A percentile compares a stretch with the other conserved stretches of the same genome.
phyloP scores from a whole-genome alignment of 2,113 vertebrate species.

The Scartelaos histophorus region DNA sequence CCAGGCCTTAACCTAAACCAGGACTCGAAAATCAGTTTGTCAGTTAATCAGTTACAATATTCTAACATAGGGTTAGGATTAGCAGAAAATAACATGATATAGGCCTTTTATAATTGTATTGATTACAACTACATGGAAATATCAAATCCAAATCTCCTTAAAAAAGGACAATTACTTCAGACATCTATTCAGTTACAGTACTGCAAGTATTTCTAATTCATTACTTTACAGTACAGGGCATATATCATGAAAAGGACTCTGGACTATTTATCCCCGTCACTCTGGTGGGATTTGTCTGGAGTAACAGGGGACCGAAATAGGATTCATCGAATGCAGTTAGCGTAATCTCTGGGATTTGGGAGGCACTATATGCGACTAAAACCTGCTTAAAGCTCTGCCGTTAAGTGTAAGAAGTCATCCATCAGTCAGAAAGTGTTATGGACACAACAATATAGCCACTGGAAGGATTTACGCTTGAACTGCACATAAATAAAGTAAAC shows the following conservation, averaged over 20 bases:
- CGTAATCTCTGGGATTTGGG: not conserved
- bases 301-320: conserved; percentile 28
- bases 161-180: too few species aligned
- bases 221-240: not conserved
- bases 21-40: too few species aligned
- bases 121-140: too few species aligned
- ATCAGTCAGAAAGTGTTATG: not conserved
- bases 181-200: too few species aligned
- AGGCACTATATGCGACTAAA: not conserved
- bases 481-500: not conserved
- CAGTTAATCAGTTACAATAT: too few species aligned
- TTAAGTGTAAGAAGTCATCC: conserved; percentile 5
- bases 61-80: too few species aligned
- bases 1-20: too few species aligned
- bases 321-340: conserved; percentile 15
- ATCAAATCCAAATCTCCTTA: too few species aligned
- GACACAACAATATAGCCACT: not conserved
- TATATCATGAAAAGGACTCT: not conserved
- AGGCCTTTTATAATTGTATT: too few species aligned
- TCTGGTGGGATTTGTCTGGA: conserved; percentile 44
- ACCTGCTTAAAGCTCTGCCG: not conserved
- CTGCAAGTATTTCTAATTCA: too few species aligned
- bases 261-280: conserved; percentile 32
- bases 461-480: not conserved
- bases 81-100: too few species aligned